These are phyloP conservation scores for Drosophila sechellia DNA, from an alignment of 1,140 invertebrate species.

Conservation along the genomic window DNA sequence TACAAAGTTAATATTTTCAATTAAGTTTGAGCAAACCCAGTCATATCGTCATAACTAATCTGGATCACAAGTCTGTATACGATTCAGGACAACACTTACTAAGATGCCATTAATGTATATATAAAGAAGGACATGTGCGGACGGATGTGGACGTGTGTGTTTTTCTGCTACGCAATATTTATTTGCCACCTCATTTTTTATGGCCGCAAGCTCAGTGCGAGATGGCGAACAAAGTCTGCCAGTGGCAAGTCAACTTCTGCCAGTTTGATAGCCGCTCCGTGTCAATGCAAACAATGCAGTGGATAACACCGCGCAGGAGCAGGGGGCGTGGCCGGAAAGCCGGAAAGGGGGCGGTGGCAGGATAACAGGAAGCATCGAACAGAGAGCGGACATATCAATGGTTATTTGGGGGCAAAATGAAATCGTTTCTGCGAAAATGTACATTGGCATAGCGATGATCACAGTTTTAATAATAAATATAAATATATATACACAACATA, in stretches of 20 bases:
- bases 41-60: too few species aligned
- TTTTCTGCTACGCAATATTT: slow-evolving; percentile 60
- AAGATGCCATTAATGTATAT: slow-evolving; percentile 19
- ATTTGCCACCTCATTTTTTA: slow-evolving; percentile 62
- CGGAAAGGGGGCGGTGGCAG: slow-evolving; percentile 1
- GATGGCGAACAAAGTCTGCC: slow-evolving; percentile 49
- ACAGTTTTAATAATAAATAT: neutral
- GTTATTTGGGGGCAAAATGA: slow-evolving; percentile 75
- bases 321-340: slow-evolving; percentile 6
- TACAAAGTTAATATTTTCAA: too few species aligned
- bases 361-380: slow-evolving; percentile 31
- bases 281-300: slow-evolving; percentile 73
- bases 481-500: neutral
- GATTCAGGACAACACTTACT: slow-evolving; percentile 12
- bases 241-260: slow-evolving; percentile 59
- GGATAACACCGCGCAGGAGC: slow-evolving; percentile 1
- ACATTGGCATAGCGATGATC: neutral
- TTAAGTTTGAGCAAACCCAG: neutral
- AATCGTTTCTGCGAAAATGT: slow-evolving; percentile 62
- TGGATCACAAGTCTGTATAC: neutral
- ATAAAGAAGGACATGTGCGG: slow-evolving; percentile 14
- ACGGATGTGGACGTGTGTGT: slow-evolving; percentile 22
- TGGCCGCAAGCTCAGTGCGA: slow-evolving; percentile 58
- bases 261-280: slow-evolving; percentile 65
- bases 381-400: slow-evolving; percentile 66